Evolutionary conservation across 1,140 invertebrate genomes (phyloP).

Genomic region (Aphidius ervi): DNA sequence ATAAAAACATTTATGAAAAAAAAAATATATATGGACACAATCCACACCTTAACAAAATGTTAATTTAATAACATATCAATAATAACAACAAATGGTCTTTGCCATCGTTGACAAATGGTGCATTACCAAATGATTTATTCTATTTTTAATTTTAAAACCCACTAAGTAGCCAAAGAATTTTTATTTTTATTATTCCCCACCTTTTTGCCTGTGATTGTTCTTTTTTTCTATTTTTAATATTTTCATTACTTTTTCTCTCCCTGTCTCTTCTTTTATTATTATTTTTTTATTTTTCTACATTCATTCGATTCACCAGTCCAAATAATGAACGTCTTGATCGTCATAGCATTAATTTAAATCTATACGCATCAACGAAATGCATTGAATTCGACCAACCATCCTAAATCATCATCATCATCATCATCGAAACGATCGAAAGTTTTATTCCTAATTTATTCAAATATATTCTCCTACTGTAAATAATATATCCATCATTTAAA

Average conservation of each 20-base stretch:
- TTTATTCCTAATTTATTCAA: not conserved
- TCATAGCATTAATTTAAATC: constrained; percentile 21
- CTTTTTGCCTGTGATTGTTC: too few species aligned
- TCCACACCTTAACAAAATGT: too few species aligned
- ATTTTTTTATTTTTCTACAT: constrained; percentile 1
- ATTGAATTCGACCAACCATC: not conserved
- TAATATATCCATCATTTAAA: too few species aligned
- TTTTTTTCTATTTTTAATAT: not conserved
- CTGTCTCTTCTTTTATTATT: not conserved
- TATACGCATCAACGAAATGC: constrained; percentile 22
- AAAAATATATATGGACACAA: too few species aligned
- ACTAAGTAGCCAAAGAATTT: constrained; percentile 7
- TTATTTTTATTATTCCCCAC: not conserved
- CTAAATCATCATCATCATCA: constrained; percentile 1
- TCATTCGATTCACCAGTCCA: constrained; percentile 41
- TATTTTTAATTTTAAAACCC: constrained; percentile 20
- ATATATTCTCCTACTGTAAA: too few species aligned
- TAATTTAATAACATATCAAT: too few species aligned
- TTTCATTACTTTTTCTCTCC: not conserved
- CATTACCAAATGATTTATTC: constrained; percentile 35
- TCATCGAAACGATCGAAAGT: not conserved
- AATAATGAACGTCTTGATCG: constrained; percentile 30
- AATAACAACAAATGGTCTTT: too few species aligned
- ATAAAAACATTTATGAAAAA: too few species aligned
- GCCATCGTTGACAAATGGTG: constrained; percentile 36